These are phyloP conservation scores for Ceyx cyanopectus DNA, from an alignment of 2,113 vertebrate genomes.

Conservation along the genomic window DNA sequence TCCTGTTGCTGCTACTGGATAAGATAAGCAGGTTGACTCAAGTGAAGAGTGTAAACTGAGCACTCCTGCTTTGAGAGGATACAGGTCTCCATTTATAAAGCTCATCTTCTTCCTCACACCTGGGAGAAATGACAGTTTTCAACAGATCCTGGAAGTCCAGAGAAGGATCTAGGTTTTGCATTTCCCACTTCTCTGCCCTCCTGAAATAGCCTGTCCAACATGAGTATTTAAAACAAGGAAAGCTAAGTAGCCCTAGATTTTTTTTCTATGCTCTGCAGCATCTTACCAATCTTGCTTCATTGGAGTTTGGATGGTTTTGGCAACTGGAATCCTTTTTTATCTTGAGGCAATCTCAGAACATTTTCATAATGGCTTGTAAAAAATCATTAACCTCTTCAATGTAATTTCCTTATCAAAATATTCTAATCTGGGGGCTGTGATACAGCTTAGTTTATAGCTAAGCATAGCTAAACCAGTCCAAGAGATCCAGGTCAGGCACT, in stretches of 20 bases:
- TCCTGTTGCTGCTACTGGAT: neutral
- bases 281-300: neutral
- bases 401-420: neutral
- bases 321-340: neutral
- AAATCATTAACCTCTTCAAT: neutral
- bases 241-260: neutral
- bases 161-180: neutral
- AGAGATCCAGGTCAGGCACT: slow-evolving; percentile 11
- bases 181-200: neutral
- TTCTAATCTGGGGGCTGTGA: neutral
- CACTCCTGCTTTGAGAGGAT: neutral
- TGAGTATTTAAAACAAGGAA: neutral
- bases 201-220: neutral
- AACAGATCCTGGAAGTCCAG: neutral
- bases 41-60: neutral
- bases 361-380: neutral
- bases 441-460: neutral
- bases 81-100: neutral
- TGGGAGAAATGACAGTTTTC: neutral
- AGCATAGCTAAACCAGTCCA: neutral
- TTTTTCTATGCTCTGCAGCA: neutral
- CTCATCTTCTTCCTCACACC: neutral
- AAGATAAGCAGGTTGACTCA: neutral
- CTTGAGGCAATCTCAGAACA: neutral
- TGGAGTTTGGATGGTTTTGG: neutral